These are phyloP conservation scores for Drosophila athabasca DNA, from an alignment of 1,140 invertebrate species.

Conservation along the genomic window DNA sequence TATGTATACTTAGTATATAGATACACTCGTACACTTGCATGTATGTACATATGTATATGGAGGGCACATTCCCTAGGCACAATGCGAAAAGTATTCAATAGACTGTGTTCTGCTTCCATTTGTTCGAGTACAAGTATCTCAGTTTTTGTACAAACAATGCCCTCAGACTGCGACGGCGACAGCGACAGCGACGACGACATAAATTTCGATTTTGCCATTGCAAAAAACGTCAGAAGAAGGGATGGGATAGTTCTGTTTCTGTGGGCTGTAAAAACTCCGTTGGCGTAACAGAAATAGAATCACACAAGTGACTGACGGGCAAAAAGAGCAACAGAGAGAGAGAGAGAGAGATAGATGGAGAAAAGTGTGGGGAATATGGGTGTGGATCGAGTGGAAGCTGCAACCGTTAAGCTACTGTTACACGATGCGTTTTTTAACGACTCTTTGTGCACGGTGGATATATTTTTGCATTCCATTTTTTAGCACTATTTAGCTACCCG, in stretches of 20 bases:
- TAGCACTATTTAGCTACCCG: too few relatives aligned
- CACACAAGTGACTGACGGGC: conserved; percentile 58
- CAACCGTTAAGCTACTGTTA: conserved; percentile 48
- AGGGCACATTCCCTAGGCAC: conserved; percentile 21
- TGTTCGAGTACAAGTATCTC: conserved; percentile 20
- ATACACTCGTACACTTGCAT: not conserved
- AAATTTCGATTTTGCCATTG: conserved; percentile 78
- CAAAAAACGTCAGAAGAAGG: conserved; percentile 45
- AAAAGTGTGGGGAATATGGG: not conserved
- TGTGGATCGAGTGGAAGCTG: conserved; percentile 53
- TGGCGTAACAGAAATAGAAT: conserved; percentile 78
- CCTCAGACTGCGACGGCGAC: conserved; percentile 60
- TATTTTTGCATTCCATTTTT: too few relatives aligned
- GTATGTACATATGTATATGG: not conserved
- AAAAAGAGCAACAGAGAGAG: conserved; percentile 37
- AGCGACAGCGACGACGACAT: conserved; percentile 54
- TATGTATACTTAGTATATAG: conserved; percentile 22
- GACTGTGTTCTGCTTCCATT: conserved; percentile 39
- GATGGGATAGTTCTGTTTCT: conserved; percentile 31
- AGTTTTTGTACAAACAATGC: conserved; percentile 62
- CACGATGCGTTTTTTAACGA: too few relatives aligned
- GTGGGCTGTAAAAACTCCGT: conserved; percentile 69
- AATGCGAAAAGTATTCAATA: conserved; percentile 54
- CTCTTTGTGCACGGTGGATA: too few relatives aligned
- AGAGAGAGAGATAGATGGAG: conserved; percentile 21